Evolutionary conservation across 2,888 invertebrate genomes (phyloP), one percentile per base, ranked within the genome.

Genomic region (Athripsodes cinereus): DNA sequence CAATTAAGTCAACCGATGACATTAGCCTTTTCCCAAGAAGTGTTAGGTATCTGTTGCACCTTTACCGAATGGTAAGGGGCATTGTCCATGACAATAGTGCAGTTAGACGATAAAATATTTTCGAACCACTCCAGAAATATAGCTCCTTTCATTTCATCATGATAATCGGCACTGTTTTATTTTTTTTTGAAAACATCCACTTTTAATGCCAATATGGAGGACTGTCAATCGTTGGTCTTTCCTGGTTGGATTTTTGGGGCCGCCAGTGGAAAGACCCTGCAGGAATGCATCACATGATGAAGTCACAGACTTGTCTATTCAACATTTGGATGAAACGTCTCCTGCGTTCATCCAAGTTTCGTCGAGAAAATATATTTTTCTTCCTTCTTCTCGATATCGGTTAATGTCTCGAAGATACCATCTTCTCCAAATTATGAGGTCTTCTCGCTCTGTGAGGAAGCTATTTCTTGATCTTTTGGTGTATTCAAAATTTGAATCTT

Each of bases 41-140:
- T 13, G 18, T 44, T 44, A 13, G 44, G 44, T 13, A 44, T 3
- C 44, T 44, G 5, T 44, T 44, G 6, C 8, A 10, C 49, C 49
- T 21, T 49, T 6, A 49, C 65, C 66, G 44, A 11, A 60, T 59
- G 57, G 59, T 44, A 44, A 2, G 18, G 44, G 3, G 44, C 44
- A 18, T 44, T 44, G 13, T 44, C 44, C 44, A 44, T 44, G 18
- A 44, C 44, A 13, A 44, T 44, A 16, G 13, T 13, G 13, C 44
- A 44, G 44, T 44, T 44, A 34, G 44, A 8, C 44, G 13, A 44
- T 13, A 8, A 18, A 18, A 3, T 34, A 10, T 34, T 34, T 34
- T 34, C 34, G 34, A 44, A 44, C 44, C 44, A 44, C 44, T 44
- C 44, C 44, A 44, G 18, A 44, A 44, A 44, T 44, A 13, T 44